A percentile compares a stretch with the other conserved stretches of the same genome.
Conservation (phyloP, 2,888 invertebrate species). For the Eristalis intricaria region DNA sequence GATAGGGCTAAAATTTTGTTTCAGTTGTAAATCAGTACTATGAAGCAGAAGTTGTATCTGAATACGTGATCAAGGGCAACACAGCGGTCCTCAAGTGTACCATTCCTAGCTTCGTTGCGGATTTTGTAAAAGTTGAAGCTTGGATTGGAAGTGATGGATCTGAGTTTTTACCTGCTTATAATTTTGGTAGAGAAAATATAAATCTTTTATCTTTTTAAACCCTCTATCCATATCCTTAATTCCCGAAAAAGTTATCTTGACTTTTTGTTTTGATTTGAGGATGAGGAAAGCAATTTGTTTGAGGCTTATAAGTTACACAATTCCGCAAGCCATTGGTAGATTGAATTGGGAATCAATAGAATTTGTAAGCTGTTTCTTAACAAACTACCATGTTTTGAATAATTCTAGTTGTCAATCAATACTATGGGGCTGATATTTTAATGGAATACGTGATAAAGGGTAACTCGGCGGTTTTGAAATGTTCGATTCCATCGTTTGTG, state of each 20-base stretch:
- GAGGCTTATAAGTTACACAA: neutral
- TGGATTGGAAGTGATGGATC: constrained; percentile 88
- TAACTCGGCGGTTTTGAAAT: constrained; percentile 87
- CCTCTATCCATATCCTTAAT: constrained; percentile 9
- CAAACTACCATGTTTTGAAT: constrained; percentile 71
- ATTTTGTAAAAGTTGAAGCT: constrained; percentile 94
- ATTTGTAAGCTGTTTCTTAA: constrained; percentile 9
- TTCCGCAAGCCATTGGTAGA: neutral
- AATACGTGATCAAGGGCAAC: constrained; percentile 94
- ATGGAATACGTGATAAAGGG: constrained; percentile 89
- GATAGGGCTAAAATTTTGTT: constrained; percentile 44
- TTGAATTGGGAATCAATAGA: neutral
- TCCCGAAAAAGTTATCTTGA: neutral
- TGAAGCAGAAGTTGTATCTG: constrained; percentile 93
- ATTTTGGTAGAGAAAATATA: constrained; percentile 85
- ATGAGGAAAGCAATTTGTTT: neutral
- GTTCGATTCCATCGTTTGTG: constrained; percentile 89
- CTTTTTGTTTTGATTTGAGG: neutral
- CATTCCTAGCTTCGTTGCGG: constrained; percentile 94
- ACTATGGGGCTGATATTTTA: constrained; percentile 87
- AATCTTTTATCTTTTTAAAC: neutral
- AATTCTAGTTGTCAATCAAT: constrained; percentile 87
- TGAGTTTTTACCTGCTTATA: constrained; percentile 86
- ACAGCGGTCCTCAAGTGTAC: constrained; percentile 94
- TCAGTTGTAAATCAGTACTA: constrained; percentile 94